Evolutionary conservation across 64 coral and sea anemone species (phyloP).

Genomic region (Acropora tenuis): DNA sequence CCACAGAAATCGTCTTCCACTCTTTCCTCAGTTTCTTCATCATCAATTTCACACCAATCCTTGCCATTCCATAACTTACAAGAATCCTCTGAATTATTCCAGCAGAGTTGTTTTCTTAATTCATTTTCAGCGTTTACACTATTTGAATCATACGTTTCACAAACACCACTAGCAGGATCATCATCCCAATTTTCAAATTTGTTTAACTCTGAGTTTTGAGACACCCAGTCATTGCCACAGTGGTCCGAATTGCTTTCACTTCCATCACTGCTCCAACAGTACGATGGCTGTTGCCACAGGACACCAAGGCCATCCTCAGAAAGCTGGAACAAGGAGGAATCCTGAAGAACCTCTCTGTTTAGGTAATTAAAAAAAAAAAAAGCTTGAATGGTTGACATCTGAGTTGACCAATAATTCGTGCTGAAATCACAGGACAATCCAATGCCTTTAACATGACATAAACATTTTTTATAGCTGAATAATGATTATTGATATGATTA

Average conservation of each 20-base stretch:
- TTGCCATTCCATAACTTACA: slow-evolving; percentile 38
- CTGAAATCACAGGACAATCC: no score
- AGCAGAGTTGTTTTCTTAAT: slow-evolving; percentile 4
- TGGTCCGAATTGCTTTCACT: slow-evolving; percentile 17
- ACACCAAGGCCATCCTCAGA: slow-evolving; percentile 55
- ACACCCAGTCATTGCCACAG: neutral
- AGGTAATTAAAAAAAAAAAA: neutral
- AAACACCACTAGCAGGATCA: neutral
- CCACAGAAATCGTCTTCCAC: neutral
- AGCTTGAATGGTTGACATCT: no score
- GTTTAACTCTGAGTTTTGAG: neutral
- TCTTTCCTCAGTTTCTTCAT: neutral
- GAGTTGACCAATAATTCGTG: no score
- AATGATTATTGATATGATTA: no score
- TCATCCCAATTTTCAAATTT: slow-evolving; percentile 43
- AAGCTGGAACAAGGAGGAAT: slow-evolving; percentile 35
- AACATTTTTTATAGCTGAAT: no score
- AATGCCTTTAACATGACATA: no score
- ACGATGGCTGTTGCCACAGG: slow-evolving; percentile 5
- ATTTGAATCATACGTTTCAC: neutral
- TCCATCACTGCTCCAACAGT: slow-evolving; percentile 34
- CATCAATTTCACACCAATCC: slow-evolving; percentile 37
- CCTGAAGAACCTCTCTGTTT: slow-evolving; percentile 38
- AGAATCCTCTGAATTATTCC: neutral
- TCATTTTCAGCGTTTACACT: neutral